Evolutionary conservation across 2,888 invertebrate species (phyloP).

Genomic region (Campoletis raptor): DNA sequence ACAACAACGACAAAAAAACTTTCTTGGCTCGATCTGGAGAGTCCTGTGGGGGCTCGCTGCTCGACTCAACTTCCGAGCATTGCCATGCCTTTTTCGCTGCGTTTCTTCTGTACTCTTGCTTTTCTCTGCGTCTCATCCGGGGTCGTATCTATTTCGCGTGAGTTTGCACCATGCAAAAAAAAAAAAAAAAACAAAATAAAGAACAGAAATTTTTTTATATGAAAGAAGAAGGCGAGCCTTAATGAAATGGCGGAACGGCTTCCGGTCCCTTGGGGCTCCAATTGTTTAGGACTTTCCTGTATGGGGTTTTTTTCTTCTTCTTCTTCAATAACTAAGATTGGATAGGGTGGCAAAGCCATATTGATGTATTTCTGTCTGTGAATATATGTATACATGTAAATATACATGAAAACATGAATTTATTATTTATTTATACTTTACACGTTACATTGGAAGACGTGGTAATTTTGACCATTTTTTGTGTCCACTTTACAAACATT

Average conservation of each 20-base stretch:
- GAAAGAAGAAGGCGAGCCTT: slow-evolving; percentile 69
- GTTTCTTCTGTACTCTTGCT: slow-evolving; percentile 37
- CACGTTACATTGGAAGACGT: no score
- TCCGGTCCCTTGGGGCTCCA: slow-evolving; percentile 72
- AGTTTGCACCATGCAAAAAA: slow-evolving; percentile 33
- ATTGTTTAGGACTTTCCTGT: slow-evolving; percentile 78
- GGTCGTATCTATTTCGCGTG: slow-evolving; percentile 51
- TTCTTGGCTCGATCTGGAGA: slow-evolving; percentile 30
- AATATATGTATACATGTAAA: neutral
- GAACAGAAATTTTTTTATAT: slow-evolving; percentile 21
- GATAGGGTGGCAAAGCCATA: slow-evolving; percentile 71
- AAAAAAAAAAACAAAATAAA: slow-evolving; percentile 13
- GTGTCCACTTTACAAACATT: no score
- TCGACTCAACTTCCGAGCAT: slow-evolving; percentile 17
- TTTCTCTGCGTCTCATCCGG: neutral
- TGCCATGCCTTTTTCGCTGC: slow-evolving; percentile 41
- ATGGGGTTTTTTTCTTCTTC: slow-evolving; percentile 53
- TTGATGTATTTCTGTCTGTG: slow-evolving; percentile 34
- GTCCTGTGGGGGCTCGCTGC: slow-evolving; percentile 24
- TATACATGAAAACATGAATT: neutral
- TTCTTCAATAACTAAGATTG: slow-evolving; percentile 80
- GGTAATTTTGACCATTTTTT: no score
- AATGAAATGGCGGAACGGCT: slow-evolving; percentile 79
- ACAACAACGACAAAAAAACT: slow-evolving; percentile 4
- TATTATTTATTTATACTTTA: neutral